phyloP scores from a whole-genome alignment of 2,113 vertebrate genomes.

The Polypterus senegalus region DNA sequence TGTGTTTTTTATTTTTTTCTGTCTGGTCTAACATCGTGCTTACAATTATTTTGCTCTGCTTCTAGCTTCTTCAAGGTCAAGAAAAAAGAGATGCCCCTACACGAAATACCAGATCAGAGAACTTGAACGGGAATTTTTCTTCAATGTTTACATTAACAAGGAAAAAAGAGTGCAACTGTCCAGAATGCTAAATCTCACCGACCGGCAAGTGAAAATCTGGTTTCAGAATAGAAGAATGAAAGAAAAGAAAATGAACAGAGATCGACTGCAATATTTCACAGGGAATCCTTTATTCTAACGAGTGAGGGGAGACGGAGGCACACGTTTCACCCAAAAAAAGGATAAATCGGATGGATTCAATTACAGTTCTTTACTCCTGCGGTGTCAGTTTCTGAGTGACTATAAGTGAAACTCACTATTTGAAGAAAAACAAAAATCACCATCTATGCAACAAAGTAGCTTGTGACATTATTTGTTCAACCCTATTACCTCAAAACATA shows the following conservation, averaged over 20 bases:
- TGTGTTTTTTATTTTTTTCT: no score
- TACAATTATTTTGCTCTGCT: not conserved
- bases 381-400: no score
- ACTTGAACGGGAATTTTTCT: constrained; percentile 99
- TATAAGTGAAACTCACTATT: no score
- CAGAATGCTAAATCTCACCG: constrained; percentile 92
- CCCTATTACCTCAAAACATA: constrained; percentile 18
- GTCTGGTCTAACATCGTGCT: no score
- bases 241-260: constrained; percentile 97
- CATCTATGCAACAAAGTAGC: constrained; percentile 29
- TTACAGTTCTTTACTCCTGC: no score
- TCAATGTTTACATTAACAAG: constrained; percentile 99
- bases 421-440: constrained; percentile 3
- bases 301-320: constrained; percentile 1
- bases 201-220: constrained; percentile 98
- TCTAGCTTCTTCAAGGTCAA: constrained; percentile 71
- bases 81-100: constrained; percentile 96
- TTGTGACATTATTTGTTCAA: constrained; percentile 19
- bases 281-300: constrained; percentile 92
- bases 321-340: no score
- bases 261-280: constrained; percentile 94
- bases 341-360: no score
- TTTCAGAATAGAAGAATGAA: constrained; percentile 98
- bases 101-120: constrained; percentile 97
- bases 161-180: constrained; percentile 96